A percentile compares a stretch with the other conserved stretches of the same genome.
phyloP scores from a whole-genome alignment of 2,888 invertebrate species.

The Acrobeloides nanus region DNA sequence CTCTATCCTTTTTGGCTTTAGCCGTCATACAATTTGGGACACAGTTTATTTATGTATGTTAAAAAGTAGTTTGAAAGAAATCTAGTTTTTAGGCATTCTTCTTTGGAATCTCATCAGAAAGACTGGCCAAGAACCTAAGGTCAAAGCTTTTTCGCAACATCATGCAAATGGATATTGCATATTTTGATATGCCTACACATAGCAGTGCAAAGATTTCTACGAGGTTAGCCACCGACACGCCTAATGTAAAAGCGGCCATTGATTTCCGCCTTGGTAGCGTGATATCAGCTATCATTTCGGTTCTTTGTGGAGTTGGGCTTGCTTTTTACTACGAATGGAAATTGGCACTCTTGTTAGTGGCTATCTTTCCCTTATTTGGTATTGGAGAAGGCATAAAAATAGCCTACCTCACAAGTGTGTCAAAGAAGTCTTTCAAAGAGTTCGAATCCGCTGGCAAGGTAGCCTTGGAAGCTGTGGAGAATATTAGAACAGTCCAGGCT shows the following conservation, averaged over 20 bases:
- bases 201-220: slow-evolving; percentile 52
- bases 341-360: slow-evolving; percentile 55
- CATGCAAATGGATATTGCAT: slow-evolving; percentile 54
- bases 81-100: slow-evolving; percentile 18
- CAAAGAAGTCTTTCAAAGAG: slow-evolving; percentile 56
- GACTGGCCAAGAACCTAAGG: slow-evolving; percentile 55
- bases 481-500: slow-evolving; percentile 56
- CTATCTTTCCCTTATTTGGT: slow-evolving; percentile 53
- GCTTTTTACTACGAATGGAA: slow-evolving; percentile 58
- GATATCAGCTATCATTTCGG: slow-evolving; percentile 54
- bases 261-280: slow-evolving; percentile 55
- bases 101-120: slow-evolving; percentile 54
- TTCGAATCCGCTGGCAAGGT: slow-evolving; percentile 60
- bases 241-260: slow-evolving; percentile 55
- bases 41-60: slow-evolving; percentile 45
- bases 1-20: slow-evolving; percentile 53
- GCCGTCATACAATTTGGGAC: slow-evolving; percentile 54
- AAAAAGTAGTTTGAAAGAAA: background rate
- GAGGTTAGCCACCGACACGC: slow-evolving; percentile 54
- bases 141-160: slow-evolving; percentile 53
- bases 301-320: slow-evolving; percentile 55
- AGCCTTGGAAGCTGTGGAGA: slow-evolving; percentile 56
- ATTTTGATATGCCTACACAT: slow-evolving; percentile 54
- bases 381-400: slow-evolving; percentile 55
- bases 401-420: slow-evolving; percentile 55